phyloP scores from a whole-genome alignment of 2,888 invertebrate genomes.

The Scaptomyza flava region DNA sequence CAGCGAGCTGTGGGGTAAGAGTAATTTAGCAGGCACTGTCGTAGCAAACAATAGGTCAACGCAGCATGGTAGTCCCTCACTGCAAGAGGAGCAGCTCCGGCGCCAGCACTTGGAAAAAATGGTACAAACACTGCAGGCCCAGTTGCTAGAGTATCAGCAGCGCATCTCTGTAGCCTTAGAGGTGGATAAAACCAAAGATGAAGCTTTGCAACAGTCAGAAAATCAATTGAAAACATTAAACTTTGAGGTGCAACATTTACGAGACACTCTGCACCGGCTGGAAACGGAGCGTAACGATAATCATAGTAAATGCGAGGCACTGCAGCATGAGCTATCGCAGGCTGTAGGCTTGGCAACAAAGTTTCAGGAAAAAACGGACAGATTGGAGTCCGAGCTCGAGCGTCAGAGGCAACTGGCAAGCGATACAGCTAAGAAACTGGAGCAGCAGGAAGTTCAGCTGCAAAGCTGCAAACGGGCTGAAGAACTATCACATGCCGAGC shows the following conservation, averaged over 20 bases:
- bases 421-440: conserved; percentile 74
- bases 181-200: conserved; percentile 91
- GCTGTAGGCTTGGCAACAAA: conserved; percentile 89
- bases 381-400: conserved; percentile 85
- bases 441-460: conserved; percentile 83
- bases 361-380: conserved; percentile 88
- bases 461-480: conserved; percentile 82
- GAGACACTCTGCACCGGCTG: conserved; percentile 66
- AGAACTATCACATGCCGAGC: conserved; percentile 81
- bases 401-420: conserved; percentile 20
- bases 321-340: conserved; percentile 90
- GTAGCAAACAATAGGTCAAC: conserved; percentile 46
- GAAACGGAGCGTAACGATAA: conserved; percentile 83
- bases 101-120: conserved; percentile 91
- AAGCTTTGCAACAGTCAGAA: conserved; percentile 88
- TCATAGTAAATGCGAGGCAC: conserved; percentile 86
- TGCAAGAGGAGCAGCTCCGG: conserved; percentile 91
- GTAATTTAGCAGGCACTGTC: conserved; percentile 72
- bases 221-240: conserved; percentile 86
- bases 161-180: conserved; percentile 91
- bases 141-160: conserved; percentile 91
- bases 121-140: conserved; percentile 90
- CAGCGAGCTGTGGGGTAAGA: conserved; percentile 83
- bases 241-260: conserved; percentile 68
- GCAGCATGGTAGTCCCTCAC: conserved; percentile 80